A percentile compares a stretch with the other conserved stretches of the same genome.
phyloP scores from a whole-genome alignment of 2,888 invertebrate genomes.

The Tipula lateralis region DNA sequence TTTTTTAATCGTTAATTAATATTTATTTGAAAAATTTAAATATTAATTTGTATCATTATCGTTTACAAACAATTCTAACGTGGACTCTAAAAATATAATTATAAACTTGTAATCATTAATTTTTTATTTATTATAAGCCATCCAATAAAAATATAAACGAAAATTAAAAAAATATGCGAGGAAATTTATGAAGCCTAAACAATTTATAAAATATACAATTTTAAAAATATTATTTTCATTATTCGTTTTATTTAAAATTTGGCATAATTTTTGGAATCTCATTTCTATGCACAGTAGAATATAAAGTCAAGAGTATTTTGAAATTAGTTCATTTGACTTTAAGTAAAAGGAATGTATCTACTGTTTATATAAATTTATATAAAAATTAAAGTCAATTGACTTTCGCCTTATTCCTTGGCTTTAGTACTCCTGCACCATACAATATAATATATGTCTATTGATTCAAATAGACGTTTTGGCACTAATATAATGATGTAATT shows the following conservation, averaged over 20 bases:
- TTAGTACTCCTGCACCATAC: neutral
- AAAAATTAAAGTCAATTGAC: neutral
- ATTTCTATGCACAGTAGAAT: neutral
- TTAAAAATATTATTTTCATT: neutral
- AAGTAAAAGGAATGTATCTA: neutral
- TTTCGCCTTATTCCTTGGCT: neutral
- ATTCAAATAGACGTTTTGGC: neutral
- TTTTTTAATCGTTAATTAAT: neutral
- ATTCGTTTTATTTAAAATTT: neutral
- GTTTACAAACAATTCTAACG: neutral
- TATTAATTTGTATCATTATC: neutral
- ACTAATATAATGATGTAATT: neutral
- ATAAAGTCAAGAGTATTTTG: neutral
- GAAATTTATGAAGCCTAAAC: constrained; percentile 8
- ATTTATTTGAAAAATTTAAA: neutral
- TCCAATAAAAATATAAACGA: neutral
- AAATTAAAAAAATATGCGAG: neutral
- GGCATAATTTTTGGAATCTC: neutral
- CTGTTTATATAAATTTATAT: neutral
- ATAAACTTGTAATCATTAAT: neutral
- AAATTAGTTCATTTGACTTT: neutral
- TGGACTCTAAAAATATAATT: neutral
- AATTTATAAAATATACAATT: neutral
- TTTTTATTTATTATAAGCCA: neutral
- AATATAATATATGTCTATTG: no score